Evolutionary conservation across 2,113 vertebrate genomes (phyloP), one percentile per base, ranked within the genome.

Genomic region (Clarias macrocephalus): DNA sequence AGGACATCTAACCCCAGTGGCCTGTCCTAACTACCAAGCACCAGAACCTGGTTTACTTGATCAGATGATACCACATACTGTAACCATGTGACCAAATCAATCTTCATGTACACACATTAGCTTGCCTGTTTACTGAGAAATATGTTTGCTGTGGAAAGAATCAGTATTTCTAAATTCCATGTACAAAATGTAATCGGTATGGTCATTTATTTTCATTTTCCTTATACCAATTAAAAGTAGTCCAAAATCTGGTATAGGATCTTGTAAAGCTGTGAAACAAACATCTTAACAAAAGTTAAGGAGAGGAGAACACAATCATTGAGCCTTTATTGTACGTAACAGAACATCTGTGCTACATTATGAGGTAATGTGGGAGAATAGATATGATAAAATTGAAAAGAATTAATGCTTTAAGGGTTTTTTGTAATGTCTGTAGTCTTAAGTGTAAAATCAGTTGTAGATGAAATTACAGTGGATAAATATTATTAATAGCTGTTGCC

Each of bases 11-110:
- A 88, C 87, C 86, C 90, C 90, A 85, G 90, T 89, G 62, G 90
- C 21, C 75, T 94, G 72, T 91, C 88, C 0, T 84, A 81, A 87
- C 91, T 91, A 89, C 88, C 93, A 86, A 89, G 90, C 87, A 88
- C 89, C 66, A 94, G 90, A 95, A 85, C 90, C 75, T 85, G 48
- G 83, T 82, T 88, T 72, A 42, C 30, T n/a, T 76, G 23, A 77
- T 16, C 28, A 16, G 11, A 1, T 37, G 0, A 76, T 28, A 23
- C 59, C 42, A 65, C 48, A 75, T 62, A 76, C n/a, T 37, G 33
- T 37, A 37, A 62, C 15, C 83, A 76, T 28, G 21, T 63, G 60
- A 75, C 54, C 66, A 73, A 72, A 59, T 23, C 33, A 33, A 33
- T 28, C 33, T 75, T 75, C 21, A 21, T 75, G 25, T 1, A 5